phyloP scores from a whole-genome alignment of 2,888 invertebrate genomes.

The Tyria jacobaeae region DNA sequence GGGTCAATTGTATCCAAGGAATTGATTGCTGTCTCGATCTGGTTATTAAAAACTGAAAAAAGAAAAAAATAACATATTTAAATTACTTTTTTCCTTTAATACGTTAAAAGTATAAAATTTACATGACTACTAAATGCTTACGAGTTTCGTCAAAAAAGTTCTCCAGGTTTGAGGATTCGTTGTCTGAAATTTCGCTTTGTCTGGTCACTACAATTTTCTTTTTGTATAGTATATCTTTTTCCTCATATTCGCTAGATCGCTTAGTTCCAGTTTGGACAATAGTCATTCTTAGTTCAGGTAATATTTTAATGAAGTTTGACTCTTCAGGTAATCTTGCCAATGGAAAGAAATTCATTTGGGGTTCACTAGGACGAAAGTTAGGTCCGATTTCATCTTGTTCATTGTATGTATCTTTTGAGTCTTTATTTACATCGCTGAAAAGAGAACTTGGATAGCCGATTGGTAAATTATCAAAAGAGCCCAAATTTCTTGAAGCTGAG shows the following conservation, averaged over 20 bases:
- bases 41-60: conserved; percentile 56
- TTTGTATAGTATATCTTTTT: conserved; percentile 41
- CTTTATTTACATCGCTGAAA: conserved; percentile 15
- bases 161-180: conserved; percentile 44
- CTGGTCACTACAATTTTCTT: conserved; percentile 44
- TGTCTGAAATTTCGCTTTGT: conserved; percentile 19
- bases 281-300: conserved; percentile 24
- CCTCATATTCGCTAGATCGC: conserved; percentile 45
- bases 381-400: neutral
- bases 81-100: neutral
- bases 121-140: conserved; percentile 39
- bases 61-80: neutral
- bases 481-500: conserved; percentile 15
- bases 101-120: neutral
- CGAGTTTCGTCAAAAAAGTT: conserved; percentile 56
- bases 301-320: neutral
- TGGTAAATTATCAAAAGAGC: conserved; percentile 20
- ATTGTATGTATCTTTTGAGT: neutral
- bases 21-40: conserved; percentile 55
- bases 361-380: neutral
- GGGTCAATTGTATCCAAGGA: conserved; percentile 51
- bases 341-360: conserved; percentile 5
- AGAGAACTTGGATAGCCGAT: conserved; percentile 18
- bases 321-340: neutral
- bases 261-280: conserved; percentile 44